Percentiles rank a stretch among this genome's conserved stretches.
Evolutionary conservation across 1,140 invertebrate genomes (phyloP).

Genomic region (Lithobius niger): DNA sequence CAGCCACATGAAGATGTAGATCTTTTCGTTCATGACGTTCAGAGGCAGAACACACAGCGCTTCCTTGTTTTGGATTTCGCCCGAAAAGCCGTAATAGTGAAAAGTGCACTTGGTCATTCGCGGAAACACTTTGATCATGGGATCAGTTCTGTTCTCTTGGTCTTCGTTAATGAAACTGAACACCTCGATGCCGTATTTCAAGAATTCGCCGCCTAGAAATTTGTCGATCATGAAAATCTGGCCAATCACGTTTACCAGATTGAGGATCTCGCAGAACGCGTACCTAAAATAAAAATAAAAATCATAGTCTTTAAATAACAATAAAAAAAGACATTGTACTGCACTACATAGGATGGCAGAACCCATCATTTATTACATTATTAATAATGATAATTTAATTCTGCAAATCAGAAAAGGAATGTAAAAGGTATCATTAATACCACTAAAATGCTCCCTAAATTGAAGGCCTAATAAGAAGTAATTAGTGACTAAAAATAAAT

Average conservation of each 20-base stretch:
- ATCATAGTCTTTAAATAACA: too few species aligned
- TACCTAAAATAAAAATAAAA: slow-evolving; percentile 43
- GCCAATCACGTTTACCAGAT: slow-evolving; percentile 29
- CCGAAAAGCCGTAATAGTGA: slow-evolving; percentile 50
- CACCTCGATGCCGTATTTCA: slow-evolving; percentile 32
- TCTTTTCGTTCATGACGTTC: slow-evolving; percentile 33
- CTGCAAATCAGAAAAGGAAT: too few species aligned
- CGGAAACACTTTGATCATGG: slow-evolving; percentile 37
- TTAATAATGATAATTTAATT: too few species aligned
- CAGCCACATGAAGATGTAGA: slow-evolving; percentile 25
- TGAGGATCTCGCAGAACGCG: slow-evolving; percentile 40
- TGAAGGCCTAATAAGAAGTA: too few species aligned
- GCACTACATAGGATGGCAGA: too few species aligned
- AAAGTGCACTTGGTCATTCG: slow-evolving; percentile 83
- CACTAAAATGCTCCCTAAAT: too few species aligned
- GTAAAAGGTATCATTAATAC: too few species aligned
- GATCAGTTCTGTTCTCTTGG: slow-evolving; percentile 23
- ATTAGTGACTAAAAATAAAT: too few species aligned
- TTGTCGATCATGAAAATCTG: slow-evolving; percentile 36
- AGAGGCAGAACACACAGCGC: slow-evolving; percentile 32
- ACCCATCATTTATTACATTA: too few species aligned
- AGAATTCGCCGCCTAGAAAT: slow-evolving; percentile 34
- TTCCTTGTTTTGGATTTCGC: slow-evolving; percentile 24
- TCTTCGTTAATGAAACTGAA: slow-evolving; percentile 20
- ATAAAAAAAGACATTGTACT: too few species aligned